These are phyloP conservation scores for Bubo bubo DNA, from an alignment of 2,113 vertebrate species.

Conservation along the genomic window DNA sequence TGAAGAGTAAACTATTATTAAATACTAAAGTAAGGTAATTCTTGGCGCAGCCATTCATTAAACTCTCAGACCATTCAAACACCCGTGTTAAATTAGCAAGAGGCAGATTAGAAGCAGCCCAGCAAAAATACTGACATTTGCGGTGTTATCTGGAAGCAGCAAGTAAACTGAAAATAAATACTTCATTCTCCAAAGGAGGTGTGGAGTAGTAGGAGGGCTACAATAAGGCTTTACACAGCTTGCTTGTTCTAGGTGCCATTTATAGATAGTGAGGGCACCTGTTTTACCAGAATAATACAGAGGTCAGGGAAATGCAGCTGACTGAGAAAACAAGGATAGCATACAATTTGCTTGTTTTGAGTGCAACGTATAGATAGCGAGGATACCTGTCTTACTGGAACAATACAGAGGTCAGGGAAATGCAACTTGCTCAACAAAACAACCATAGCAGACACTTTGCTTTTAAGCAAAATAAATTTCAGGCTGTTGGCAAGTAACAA, in stretches of 20 bases:
- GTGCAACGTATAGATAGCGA: background rate
- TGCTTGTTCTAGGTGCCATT: background rate
- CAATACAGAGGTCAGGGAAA: background rate
- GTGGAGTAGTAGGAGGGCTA: background rate
- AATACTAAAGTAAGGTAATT: background rate
- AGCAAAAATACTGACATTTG: background rate
- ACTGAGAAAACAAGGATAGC: background rate
- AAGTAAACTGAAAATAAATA: background rate
- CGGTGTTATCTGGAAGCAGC: background rate
- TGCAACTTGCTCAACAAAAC: background rate
- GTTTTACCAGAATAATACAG: background rate
- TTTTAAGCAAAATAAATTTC: background rate
- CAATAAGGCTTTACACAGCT: background rate
- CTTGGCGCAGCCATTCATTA: background rate
- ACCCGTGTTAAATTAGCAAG: background rate
- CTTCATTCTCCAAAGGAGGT: background rate
- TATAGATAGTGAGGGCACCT: background rate
- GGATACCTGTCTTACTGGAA: background rate
- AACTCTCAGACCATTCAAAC: background rate
- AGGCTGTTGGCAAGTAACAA: background rate
- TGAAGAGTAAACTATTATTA: background rate
- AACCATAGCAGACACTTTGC: background rate
- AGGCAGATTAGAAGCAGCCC: background rate
- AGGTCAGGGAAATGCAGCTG: background rate
- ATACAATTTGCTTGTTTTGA: background rate